Conservation (phyloP, 2,113 vertebrate species). For the Nothobranchius kuhntae region DNA sequence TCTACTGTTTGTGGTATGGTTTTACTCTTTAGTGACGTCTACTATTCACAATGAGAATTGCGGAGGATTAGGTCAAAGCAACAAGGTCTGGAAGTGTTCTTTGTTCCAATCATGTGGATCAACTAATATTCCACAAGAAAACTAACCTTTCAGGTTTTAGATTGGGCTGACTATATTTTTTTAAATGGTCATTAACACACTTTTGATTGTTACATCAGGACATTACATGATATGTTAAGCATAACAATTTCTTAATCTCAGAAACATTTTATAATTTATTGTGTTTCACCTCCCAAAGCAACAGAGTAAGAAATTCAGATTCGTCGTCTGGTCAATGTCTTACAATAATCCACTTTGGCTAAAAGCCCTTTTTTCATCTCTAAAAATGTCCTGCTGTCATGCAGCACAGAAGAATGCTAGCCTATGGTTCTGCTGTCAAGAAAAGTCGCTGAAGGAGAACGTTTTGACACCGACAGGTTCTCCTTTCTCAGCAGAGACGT, state of each 20-base stretch:
- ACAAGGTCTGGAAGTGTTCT: too few relatives aligned
- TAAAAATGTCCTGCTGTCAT: constrained; percentile 75
- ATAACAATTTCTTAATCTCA: neutral
- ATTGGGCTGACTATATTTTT: too few relatives aligned
- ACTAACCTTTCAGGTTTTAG: too few relatives aligned
- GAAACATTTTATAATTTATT: neutral
- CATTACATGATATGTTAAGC: too few relatives aligned
- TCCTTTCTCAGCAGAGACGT: constrained; percentile 59
- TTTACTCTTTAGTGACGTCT: too few relatives aligned
- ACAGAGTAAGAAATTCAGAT: constrained; percentile 9
- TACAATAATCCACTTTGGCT: constrained; percentile 41
- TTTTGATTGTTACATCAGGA: too few relatives aligned
- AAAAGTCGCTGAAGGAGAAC: constrained; percentile 48
- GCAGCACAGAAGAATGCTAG: constrained; percentile 73
- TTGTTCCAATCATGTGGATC: too few relatives aligned
- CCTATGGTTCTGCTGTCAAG: constrained; percentile 54
- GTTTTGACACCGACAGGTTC: constrained; percentile 59
- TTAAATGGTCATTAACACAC: too few relatives aligned
- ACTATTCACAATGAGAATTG: too few relatives aligned
- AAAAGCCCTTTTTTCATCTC: constrained; percentile 44
- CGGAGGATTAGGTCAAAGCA: too few relatives aligned
- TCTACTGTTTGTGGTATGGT: too few relatives aligned
- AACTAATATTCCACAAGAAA: too few relatives aligned
- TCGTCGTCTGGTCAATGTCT: constrained; percentile 13
- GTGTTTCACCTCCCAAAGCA: constrained; percentile 4